phyloP scores from a whole-genome alignment of 2,113 vertebrate genomes.

The Nematolebias whitei region DNA sequence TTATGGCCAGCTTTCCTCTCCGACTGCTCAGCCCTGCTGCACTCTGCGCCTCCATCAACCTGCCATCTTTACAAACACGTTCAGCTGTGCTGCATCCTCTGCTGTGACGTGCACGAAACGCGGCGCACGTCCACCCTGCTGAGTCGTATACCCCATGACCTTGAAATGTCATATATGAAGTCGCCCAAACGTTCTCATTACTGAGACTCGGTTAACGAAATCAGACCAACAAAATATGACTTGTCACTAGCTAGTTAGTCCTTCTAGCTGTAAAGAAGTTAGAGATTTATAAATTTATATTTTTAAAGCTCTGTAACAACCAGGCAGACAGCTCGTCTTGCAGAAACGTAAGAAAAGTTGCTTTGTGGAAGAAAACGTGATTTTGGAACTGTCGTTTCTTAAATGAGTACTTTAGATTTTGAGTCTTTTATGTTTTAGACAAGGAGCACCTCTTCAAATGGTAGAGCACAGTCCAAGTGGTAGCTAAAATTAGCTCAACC shows the following conservation, averaged over 20 bases:
- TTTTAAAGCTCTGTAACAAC: too few species aligned
- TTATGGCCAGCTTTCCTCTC: conserved; percentile 52
- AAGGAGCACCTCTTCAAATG: too few species aligned
- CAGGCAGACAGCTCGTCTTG: too few species aligned
- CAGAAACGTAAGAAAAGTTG: neutral
- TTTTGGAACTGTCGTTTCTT: neutral
- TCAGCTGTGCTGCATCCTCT: conserved; percentile 6
- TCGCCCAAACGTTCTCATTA: neutral
- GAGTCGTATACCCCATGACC: neutral
- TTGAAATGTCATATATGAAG: neutral
- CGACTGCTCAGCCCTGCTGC: conserved; percentile 48
- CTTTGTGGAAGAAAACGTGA: too few species aligned
- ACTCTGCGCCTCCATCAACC: conserved; percentile 34
- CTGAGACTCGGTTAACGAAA: neutral
- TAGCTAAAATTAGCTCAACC: too few species aligned
- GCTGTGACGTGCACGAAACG: conserved; percentile 19
- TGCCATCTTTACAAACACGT: conserved; percentile 12
- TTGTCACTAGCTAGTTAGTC: too few species aligned
- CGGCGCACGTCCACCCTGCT: neutral
- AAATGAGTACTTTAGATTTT: neutral
- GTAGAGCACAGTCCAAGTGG: too few species aligned
- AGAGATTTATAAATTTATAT: too few species aligned
- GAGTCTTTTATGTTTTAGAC: too few species aligned
- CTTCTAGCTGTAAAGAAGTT: too few species aligned
- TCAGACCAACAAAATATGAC: too few species aligned